Base-by-base conservation (phyloP, 2,113 vertebrate genomes). In the Rhombomys opimus region DNA sequence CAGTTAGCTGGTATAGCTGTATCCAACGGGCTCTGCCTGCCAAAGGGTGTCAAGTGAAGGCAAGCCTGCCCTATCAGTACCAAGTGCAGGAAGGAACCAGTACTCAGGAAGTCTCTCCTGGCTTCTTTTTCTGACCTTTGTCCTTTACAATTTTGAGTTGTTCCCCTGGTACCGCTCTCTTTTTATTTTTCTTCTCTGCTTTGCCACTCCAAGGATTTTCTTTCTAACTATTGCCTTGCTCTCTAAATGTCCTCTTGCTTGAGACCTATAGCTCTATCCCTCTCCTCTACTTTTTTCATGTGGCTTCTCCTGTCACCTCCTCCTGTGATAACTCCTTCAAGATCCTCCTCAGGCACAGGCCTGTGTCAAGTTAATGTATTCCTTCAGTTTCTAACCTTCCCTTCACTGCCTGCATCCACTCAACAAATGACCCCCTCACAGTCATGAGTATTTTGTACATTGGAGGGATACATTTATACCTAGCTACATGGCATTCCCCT, bases 11-110 rank as follows among this genome's bases (percentile, higher is more conserved):
- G 8, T 5, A 13, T 41, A 25, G 35, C 1, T 8, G 22, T 0
- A 30, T 11, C 35, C 9, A 1, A 0, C 17, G 30, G 35, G 12
- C 1, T 46, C 5, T 32, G 0, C n/a, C 38, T n/a, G 68, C 0
- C 12, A 15, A 10, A 38, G 72, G 0, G 5, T 30, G 35, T 13
- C 12, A 50, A 25, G 65, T 0, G 10, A 27, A 73, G 27, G 91
- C 78, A 5, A 10, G 46, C 23, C 22, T 38, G 7, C 1, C 57
- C 57, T 38, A 27, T 63, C 14, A 27, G 38, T 41, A 22, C 2
- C 22, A 63, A 65, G n/a, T 12, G 1, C 0, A 1, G 52, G 4
- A 1, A 18, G 2, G 32, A 1, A 9, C 13, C 32, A 7, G 14
- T 8, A 17, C 50, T 11, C 5, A 30, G 7, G 15, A 52, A 54